A percentile compares a stretch with the other conserved stretches of the same genome.
Evolutionary conservation across 2,797 vertebrate species (phyloP).

Genomic region (Aratinga solstitialis): DNA sequence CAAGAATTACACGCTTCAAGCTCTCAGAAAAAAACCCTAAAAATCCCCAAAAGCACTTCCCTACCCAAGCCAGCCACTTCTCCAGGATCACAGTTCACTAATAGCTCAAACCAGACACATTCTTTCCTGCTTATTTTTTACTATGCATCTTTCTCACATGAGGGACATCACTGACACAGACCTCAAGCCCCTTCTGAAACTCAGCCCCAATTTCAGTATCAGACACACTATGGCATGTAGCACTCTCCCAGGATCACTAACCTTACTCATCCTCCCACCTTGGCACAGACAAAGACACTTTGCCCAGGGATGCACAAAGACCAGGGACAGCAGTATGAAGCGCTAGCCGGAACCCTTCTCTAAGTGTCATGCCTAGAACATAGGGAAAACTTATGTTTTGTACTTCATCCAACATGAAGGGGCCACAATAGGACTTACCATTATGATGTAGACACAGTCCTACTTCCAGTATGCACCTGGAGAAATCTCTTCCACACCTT

Average conservation of each 20-base stretch:
- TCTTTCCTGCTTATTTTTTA: rapidly evolving
- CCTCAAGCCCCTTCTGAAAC: background rate
- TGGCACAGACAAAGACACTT: background rate
- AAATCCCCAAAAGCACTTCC: background rate
- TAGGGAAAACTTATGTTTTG: rapidly evolving
- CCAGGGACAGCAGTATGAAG: background rate
- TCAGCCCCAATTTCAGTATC: background rate
- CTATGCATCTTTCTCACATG: rapidly evolving
- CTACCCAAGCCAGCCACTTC: background rate
- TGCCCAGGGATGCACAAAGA: background rate
- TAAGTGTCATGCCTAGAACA: rapidly evolving
- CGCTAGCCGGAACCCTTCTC: background rate
- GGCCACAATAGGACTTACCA: background rate
- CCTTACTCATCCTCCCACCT: background rate
- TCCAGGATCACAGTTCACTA: background rate
- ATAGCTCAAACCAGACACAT: background rate
- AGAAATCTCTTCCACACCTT: background rate
- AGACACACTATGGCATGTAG: rapidly evolving
- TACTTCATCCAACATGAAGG: background rate
- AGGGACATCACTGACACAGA: rapidly evolving
- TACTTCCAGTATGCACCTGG: rapidly evolving
- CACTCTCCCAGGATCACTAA: background rate
- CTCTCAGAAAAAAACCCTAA: background rate
- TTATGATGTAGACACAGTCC: background rate
- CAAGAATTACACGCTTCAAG: background rate